Evolutionary conservation across 2,888 invertebrate genomes (phyloP).

Genomic region (Apotomis turbidana): DNA sequence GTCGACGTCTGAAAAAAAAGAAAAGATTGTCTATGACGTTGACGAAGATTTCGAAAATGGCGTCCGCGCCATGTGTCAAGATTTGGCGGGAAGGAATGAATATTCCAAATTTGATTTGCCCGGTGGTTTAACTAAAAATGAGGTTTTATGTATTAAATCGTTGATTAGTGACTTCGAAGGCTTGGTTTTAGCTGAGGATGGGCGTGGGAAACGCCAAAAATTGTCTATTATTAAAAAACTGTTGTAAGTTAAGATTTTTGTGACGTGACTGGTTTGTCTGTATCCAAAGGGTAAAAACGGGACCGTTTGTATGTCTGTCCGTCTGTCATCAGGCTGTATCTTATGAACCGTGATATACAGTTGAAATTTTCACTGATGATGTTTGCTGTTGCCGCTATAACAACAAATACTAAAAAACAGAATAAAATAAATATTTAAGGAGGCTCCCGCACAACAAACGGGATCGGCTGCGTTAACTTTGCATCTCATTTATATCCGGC

Average conservation of each 20-base stretch:
- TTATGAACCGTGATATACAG: too few relatives aligned
- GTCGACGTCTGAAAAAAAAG: constrained; percentile 49
- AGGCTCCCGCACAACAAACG: too few relatives aligned
- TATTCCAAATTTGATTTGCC: constrained; percentile 69
- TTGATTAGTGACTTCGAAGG: constrained; percentile 59
- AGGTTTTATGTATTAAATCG: constrained; percentile 63
- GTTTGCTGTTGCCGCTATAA: too few relatives aligned
- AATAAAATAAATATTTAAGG: too few relatives aligned
- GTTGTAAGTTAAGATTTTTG: constrained; percentile 11
- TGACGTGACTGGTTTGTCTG: not conserved
- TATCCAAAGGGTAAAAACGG: too few relatives aligned
- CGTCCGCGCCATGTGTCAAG: constrained; percentile 67
- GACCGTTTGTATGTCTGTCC: too few relatives aligned
- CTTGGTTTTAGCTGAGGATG: constrained; percentile 60
- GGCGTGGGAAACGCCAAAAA: constrained; percentile 57
- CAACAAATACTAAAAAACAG: too few relatives aligned
- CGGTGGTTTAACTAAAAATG: constrained; percentile 58
- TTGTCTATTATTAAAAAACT: constrained; percentile 62
- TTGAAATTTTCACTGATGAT: too few relatives aligned
- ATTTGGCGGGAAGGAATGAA: constrained; percentile 61
- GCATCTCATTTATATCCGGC: too few relatives aligned
- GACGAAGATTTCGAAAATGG: constrained; percentile 67
- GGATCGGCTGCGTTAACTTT: too few relatives aligned
- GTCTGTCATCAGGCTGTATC: too few relatives aligned
- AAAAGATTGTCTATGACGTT: constrained; percentile 58